Percentiles rank a stretch among this genome's conserved stretches.
Conservation (phyloP, 2,797 vertebrate species). For the Dallia pectoralis region DNA sequence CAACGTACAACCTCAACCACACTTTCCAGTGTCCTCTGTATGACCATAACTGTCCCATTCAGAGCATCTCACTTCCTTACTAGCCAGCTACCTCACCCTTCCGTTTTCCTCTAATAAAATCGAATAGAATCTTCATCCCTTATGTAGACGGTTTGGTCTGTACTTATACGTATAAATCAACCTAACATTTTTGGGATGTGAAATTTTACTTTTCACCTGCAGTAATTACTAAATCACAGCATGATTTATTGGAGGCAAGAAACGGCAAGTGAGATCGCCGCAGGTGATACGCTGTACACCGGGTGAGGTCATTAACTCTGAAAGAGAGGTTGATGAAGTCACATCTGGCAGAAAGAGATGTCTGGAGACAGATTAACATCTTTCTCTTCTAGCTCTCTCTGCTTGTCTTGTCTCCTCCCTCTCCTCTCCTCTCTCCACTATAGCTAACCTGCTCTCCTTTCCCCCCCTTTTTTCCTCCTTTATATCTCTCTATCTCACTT, state of each 20-base stretch:
- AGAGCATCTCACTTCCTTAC: no score
- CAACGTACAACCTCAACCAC: no score
- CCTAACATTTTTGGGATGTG: conserved; percentile 45
- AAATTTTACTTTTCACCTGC: conserved; percentile 34
- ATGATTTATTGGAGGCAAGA: conserved; percentile 63
- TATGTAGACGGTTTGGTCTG: neutral
- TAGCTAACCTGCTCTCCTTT: neutral
- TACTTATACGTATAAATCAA: no score
- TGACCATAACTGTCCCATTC: no score
- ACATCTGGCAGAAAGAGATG: conserved; percentile 55
- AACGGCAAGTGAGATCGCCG: conserved; percentile 50
- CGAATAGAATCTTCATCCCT: no score
- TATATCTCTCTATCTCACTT: conserved; percentile 1
- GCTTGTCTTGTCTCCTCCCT: neutral
- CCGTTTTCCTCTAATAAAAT: no score
- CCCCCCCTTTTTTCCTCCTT: neutral
- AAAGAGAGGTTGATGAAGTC: conserved; percentile 55
- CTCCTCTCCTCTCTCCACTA: neutral
- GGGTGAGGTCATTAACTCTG: conserved; percentile 57
- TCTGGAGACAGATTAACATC: conserved; percentile 23
- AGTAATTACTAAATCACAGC: conserved; percentile 61
- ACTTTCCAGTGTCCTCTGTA: no score
- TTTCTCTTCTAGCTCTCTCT: neutral
- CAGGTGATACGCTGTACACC: conserved; percentile 37
- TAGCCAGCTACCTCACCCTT: no score